Evolutionary conservation across 2,888 invertebrate species (phyloP).

Genomic region (Hydraecia micacea): DNA sequence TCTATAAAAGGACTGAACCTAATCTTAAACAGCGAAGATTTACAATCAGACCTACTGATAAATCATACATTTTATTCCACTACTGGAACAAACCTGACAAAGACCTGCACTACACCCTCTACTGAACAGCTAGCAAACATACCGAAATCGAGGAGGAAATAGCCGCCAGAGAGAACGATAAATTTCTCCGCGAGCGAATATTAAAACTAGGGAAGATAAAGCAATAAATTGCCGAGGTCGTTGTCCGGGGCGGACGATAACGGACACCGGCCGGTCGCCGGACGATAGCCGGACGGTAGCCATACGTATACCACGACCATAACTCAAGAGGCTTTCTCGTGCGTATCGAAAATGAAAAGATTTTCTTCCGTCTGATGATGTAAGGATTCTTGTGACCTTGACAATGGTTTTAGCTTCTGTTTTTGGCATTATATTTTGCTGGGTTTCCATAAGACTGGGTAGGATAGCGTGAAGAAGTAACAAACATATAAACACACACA

Average conservation of each 20-base stretch:
- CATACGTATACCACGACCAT: conserved; percentile 54
- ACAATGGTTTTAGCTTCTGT: conserved; percentile 21
- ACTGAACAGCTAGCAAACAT: conserved; percentile 25
- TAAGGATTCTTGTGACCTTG: conserved; percentile 46
- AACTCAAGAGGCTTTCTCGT: conserved; percentile 57
- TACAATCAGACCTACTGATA: not conserved
- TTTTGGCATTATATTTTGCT: not conserved
- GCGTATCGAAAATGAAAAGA: conserved; percentile 63
- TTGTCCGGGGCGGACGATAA: conserved; percentile 62
- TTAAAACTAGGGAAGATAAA: conserved; percentile 65
- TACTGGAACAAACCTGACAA: not conserved
- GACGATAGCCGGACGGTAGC: conserved; percentile 38
- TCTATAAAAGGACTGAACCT: not conserved
- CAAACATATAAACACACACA: too few relatives aligned
- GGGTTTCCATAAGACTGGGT: not conserved
- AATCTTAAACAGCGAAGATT: not conserved
- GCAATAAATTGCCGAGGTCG: conserved; percentile 63
- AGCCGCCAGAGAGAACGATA: conserved; percentile 43
- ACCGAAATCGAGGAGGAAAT: conserved; percentile 46
- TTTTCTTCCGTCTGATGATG: conserved; percentile 45
- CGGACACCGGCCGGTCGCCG: conserved; percentile 43
- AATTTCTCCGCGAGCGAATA: conserved; percentile 61
- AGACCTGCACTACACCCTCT: not conserved
- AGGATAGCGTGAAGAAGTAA: too few relatives aligned
- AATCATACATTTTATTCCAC: not conserved